Conservation (phyloP, 1,140 invertebrate genomes). For the Tribolium madens region DNA sequence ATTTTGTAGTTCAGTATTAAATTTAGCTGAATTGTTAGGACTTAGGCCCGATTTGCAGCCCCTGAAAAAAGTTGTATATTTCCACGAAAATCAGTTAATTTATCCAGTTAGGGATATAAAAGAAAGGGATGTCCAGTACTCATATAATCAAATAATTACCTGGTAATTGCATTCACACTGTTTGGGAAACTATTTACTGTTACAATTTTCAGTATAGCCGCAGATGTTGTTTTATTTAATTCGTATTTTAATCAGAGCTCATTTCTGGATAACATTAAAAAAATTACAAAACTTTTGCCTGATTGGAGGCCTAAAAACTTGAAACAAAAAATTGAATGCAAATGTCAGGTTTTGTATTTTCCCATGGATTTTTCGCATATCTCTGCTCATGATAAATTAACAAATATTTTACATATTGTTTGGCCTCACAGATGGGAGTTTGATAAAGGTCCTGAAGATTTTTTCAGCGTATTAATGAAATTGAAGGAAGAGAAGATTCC, state of each 20-base stretch:
- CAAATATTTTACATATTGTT: conserved; percentile 71
- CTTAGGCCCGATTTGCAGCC: conserved; percentile 73
- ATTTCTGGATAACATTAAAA: conserved; percentile 74
- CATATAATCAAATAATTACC: conserved; percentile 81
- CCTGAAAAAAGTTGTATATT: conserved; percentile 79
- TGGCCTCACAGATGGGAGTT: conserved; percentile 88
- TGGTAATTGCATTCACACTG: too few species aligned
- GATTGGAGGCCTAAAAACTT: conserved; percentile 73
- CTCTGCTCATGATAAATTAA: conserved; percentile 43
- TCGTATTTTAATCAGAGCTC: conserved; percentile 78
- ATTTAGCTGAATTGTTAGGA: conserved; percentile 78
- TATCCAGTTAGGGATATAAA: conserved; percentile 79
- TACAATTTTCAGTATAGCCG: conserved; percentile 77
- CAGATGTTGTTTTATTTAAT: conserved; percentile 81
- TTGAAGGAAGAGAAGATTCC: conserved; percentile 70
- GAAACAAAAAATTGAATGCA: conserved; percentile 69
- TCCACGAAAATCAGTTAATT: conserved; percentile 84
- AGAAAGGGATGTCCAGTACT: conserved; percentile 82
- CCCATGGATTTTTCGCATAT: conserved; percentile 70
- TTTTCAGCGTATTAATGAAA: conserved; percentile 72
- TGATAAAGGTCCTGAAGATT: conserved; percentile 79
- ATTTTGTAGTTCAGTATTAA: conserved; percentile 81
- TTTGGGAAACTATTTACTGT: too few species aligned
- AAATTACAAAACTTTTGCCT: conserved; percentile 77
- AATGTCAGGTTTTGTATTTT: conserved; percentile 77